These are phyloP conservation scores for Atta cephalotes DNA, from an alignment of 1,140 invertebrate genomes.

Conservation along the genomic window DNA sequence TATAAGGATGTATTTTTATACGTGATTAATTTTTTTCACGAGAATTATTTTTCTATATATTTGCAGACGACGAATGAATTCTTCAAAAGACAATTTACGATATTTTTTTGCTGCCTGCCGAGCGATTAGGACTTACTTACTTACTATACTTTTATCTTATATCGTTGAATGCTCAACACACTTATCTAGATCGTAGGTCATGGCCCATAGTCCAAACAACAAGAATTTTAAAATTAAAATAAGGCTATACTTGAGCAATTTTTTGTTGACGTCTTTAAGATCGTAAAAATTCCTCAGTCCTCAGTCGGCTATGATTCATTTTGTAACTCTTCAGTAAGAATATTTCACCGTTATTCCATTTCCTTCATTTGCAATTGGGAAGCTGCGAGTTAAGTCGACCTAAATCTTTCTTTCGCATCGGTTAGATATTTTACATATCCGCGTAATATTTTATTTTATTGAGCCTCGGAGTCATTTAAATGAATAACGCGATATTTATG, in stretches of 20 bases:
- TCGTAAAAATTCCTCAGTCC: conserved; percentile 4
- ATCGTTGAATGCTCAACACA: neutral
- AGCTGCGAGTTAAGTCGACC: conserved; percentile 46
- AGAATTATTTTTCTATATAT: too few relatives aligned
- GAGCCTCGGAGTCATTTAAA: conserved; percentile 17
- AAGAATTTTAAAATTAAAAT: conserved; percentile 40
- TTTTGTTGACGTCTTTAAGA: neutral
- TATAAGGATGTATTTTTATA: neutral
- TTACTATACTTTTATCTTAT: neutral
- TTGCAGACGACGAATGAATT: neutral
- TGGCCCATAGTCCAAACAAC: conserved; percentile 10
- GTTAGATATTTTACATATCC: conserved; percentile 50
- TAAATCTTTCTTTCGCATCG: conserved; percentile 53
- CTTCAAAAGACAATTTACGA: neutral
- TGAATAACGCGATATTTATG: conserved; percentile 59
- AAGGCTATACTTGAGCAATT: neutral
- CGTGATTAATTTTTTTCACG: neutral
- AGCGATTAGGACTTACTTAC: neutral
- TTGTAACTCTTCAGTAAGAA: conserved; percentile 18
- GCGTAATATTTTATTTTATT: conserved; percentile 63
- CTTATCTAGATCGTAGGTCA: conserved; percentile 48
- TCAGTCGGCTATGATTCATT: conserved; percentile 28
- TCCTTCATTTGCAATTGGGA: conserved; percentile 50
- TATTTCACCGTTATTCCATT: conserved; percentile 53
- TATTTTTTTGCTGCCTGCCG: neutral